Evolutionary conservation across 2,797 vertebrate species (phyloP).

Genomic region (Gephyroberyx darwinii): DNA sequence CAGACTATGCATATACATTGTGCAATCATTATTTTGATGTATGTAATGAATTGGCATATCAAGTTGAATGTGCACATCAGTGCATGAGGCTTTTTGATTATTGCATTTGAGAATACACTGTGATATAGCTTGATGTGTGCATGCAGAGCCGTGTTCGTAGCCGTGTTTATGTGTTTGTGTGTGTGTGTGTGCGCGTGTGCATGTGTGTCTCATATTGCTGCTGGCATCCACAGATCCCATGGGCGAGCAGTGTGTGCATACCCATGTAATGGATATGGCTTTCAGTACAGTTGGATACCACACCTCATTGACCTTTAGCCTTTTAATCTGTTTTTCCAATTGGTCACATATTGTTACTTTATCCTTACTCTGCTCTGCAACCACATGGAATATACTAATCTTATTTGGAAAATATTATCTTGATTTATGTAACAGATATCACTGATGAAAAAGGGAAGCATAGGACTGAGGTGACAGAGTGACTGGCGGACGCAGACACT

Average conservation of each 20-base stretch:
- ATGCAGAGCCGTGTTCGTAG: background rate
- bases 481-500: constrained; percentile 17
- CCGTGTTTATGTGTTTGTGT: constrained; percentile 26
- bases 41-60: constrained; percentile 31
- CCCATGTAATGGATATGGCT: constrained; percentile 72
- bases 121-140: constrained; percentile 20
- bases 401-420: constrained; percentile 60
- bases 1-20: constrained; percentile 8
- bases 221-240: constrained; percentile 66
- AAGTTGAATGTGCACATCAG: constrained; percentile 7
- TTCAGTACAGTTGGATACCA: constrained; percentile 70
- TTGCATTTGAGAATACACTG: constrained; percentile 35
- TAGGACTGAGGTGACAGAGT: background rate
- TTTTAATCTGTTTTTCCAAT: constrained; percentile 76
- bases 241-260: constrained; percentile 48
- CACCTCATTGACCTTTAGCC: constrained; percentile 76
- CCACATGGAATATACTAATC: constrained; percentile 30
- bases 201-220: constrained; percentile 67
- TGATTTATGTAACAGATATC: constrained; percentile 39
- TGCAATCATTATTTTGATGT: constrained; percentile 23
- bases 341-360: constrained; percentile 69
- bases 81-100: constrained; percentile 7
- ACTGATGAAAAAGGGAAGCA: background rate
- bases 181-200: constrained; percentile 9
- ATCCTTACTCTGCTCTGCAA: constrained; percentile 43